Base-by-base conservation (phyloP, 2,113 vertebrate genomes). In the Mobula birostris region DNA sequence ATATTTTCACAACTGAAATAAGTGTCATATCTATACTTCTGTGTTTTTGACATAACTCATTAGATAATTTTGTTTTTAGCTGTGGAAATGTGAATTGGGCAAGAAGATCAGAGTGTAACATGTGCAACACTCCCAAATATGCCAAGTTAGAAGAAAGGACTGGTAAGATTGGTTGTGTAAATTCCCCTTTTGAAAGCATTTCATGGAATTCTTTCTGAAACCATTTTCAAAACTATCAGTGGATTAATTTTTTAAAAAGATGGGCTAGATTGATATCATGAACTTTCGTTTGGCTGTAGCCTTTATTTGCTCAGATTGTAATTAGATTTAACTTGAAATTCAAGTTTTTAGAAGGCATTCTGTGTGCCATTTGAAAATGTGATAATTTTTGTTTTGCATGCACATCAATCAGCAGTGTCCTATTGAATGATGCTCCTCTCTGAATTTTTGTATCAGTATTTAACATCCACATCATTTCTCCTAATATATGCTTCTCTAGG, bases 51-150 rank as follows among this genome's bases (percentile, higher is more conserved):
- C 24, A 32, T 40, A 3, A 48, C 21, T 93, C 7, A 91, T 91
- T 19, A 2, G 5, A 32, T 74, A 0, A 70, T 1, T 58, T 80
- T 29, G 94, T 0, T 21, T 94, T 93, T 94, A 99, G 99, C 94
- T 99, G 99, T 94, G 99, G 99, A 58, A 99, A 99, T 36, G 99
- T 99, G 95, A 99, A 99, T 95, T 99, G 99, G 99, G 99, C 99
- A 7, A 96, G 99, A 94, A 97, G 99, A 94, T 99, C 98, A 0
- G 99, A 99, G 95, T 99, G 99, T 94, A 99, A 99, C 96, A 99
- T 99, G 99, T 99, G 99, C 95, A 99, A 99, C 95, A 99, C 99
- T 63, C 99, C 99, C 0, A 99, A 99, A 96, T 99, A 99, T 94
- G 98, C 98, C 70, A 99, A 99, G 95, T 96, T 99, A 94, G 99